Percentiles rank a stretch among this genome's conserved stretches.
These are phyloP conservation scores for Mixornis gularis DNA, from an alignment of 2,113 vertebrate species.

Conservation along the genomic window DNA sequence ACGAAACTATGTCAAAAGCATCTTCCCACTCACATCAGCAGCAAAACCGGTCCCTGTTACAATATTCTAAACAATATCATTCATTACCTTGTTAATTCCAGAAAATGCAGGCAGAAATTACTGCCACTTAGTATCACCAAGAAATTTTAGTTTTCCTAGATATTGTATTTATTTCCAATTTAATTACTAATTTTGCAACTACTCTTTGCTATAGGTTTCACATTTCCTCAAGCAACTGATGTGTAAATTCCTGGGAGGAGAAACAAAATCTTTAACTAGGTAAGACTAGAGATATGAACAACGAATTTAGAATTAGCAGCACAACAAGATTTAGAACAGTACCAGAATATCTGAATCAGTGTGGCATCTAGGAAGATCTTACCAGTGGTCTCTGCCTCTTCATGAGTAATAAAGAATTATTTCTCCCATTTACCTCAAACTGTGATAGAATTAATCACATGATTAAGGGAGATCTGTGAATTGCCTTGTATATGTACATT, in stretches of 20 bases:
- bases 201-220: not conserved
- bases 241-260: not conserved
- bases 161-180: not conserved
- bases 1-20: not conserved
- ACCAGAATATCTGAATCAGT: not conserved
- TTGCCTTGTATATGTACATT: not conserved
- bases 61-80: not conserved
- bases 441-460: constrained; percentile 24
- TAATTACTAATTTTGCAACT: not conserved
- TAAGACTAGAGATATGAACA: not conserved
- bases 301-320: not conserved
- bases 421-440: constrained; percentile 14
- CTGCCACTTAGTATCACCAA: not conserved
- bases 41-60: not conserved
- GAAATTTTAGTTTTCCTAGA: not conserved
- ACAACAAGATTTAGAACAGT: not conserved
- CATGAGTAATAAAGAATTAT: not conserved
- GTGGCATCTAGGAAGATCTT: not conserved
- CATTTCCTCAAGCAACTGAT: not conserved
- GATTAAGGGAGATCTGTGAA: not conserved
- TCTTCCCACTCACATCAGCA: not conserved
- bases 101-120: not conserved
- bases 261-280: not conserved
- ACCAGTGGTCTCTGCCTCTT: not conserved
- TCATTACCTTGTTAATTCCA: not conserved